Base-by-base conservation (phyloP, 2,888 invertebrate genomes). In the Tenthredo notha region DNA sequence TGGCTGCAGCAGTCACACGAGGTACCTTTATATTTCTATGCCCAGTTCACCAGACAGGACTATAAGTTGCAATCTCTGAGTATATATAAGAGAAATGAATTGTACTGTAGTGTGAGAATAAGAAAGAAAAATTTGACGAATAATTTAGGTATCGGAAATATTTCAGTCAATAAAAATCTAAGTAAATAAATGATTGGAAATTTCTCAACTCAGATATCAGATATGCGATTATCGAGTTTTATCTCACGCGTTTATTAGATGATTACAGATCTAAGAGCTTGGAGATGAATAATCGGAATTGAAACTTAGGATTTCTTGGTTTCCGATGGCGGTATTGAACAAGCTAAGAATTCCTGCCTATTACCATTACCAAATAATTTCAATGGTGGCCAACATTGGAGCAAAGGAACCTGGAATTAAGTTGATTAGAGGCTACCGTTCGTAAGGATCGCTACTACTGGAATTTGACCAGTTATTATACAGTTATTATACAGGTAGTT, bases 381-480 rank as follows among this genome's bases (percentile, higher is more conserved):
- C 90, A 90, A 90, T 90, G 92, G 90, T 91, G 91, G 90, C 88
- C 90, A 89, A 90, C 89, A 90, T 90, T 90, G 90, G 90, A 88
- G 87, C 87, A 86, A 89, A 88, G 89, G 90, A 93, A 91, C 93
- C 93, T 88, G 88, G 90, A 93, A 93, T 93, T 93, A 93, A 92
- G 89, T 91, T 93, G 93, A 93, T 93, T 93, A 93, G 93, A 92
- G 93, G 93, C 93, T 93, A 93, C 93, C 92, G 93, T 93, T 92
- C 91, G 91, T 91, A 91, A 91, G 91, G 91, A 91, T 91, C 88
- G 89, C 92, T 90, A 93, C 93, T 93, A 93, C 93, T 92, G 93
- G 93, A 93, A 93, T 93, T 93, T 90, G 91, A 92, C 92, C 92
- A 91, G 91, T 93, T 91, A 93, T 93, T 93, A 93, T 89, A 91